Base-by-base conservation (phyloP, 2,888 invertebrate species). In the Catocala fraxini region DNA sequence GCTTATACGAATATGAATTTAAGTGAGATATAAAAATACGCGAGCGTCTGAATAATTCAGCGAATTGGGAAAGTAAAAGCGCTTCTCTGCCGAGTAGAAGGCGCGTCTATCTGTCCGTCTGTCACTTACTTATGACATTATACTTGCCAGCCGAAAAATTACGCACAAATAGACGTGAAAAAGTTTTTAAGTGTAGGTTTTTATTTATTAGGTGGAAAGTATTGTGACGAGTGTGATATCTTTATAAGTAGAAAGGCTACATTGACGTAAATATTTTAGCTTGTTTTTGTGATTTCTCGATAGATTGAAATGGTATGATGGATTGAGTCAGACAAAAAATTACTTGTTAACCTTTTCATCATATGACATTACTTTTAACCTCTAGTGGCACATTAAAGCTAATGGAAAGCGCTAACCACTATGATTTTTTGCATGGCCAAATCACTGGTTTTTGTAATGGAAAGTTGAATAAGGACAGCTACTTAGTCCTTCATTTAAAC, bases 91-190 rank as follows among this genome's bases (percentile, higher is more conserved):
- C 71, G 70, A 69, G 74, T 74, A 75, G 81, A 80, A 79, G 81
- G 81, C 74, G 66, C 70, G 79, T 79, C 86, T 84, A 89, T 90
- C 91, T 80, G 81, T 91, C 86, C 65, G 68, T 61, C 87, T 91
- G 91, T 90, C 91, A 91, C 90, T 91, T 91, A 89, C 80, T 76
- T 88, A 86, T 87, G 89, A 87, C 87, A 84, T 77, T 70, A 78
- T 77, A 76, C 71, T 63, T 75, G 70, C 78, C 71, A 56, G 66
- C 68, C 71, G 72, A 81, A 83, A 73, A 83, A 74, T 80, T 74
- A 79, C 77, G 63, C 56, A 60, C 63, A 75, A 73, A 77, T 43
- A 76, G 75, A 73, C 25, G 25, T 56, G 63, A 58, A 74, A 69
- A 73, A 71, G 46, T 54, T 59, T 4, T 4, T 25, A 25, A 25